phyloP scores from a whole-genome alignment of 2,113 vertebrate species.

The Trichomycterus rosablanca region DNA sequence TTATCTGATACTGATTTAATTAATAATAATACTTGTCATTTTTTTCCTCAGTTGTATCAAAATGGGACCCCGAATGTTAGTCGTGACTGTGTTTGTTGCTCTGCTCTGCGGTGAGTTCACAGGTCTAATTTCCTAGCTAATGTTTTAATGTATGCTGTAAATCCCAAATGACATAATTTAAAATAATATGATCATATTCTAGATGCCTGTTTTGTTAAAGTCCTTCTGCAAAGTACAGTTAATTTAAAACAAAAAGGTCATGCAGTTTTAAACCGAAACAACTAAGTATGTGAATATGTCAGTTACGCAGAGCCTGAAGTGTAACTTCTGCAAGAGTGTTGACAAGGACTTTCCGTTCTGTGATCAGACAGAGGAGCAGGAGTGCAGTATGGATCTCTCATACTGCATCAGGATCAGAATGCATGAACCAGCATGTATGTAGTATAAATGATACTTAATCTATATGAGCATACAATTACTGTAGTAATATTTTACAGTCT shows the following conservation, averaged over 20 bases:
- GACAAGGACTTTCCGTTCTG: neutral
- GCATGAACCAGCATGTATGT: conserved; percentile 31
- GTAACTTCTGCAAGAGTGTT: conserved; percentile 35
- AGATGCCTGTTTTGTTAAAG: too few relatives aligned
- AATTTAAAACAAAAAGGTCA: too few relatives aligned
- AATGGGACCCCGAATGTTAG: conserved; percentile 23
- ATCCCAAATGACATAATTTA: too few relatives aligned
- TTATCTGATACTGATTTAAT: too few relatives aligned
- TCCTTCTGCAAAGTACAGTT: too few relatives aligned
- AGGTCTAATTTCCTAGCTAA: too few relatives aligned
- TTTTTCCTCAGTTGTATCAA: neutral
- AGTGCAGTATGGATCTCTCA: conserved; percentile 7
- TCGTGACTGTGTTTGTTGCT: conserved; percentile 26
- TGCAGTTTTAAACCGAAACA: neutral
- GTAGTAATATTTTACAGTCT: too few relatives aligned
- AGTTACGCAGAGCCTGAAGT: conserved; percentile 37
- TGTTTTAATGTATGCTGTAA: too few relatives aligned
- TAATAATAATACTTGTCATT: neutral
- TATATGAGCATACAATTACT: neutral
- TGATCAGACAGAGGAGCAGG: neutral
- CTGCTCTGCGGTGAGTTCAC: conserved; percentile 38
- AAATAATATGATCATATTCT: too few relatives aligned
- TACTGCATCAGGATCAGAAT: conserved; percentile 27
- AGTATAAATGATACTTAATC: neutral
- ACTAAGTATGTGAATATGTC: neutral